Evolutionary conservation across 2,888 invertebrate species (phyloP).

Genomic region (Muschampia plurimacula): DNA sequence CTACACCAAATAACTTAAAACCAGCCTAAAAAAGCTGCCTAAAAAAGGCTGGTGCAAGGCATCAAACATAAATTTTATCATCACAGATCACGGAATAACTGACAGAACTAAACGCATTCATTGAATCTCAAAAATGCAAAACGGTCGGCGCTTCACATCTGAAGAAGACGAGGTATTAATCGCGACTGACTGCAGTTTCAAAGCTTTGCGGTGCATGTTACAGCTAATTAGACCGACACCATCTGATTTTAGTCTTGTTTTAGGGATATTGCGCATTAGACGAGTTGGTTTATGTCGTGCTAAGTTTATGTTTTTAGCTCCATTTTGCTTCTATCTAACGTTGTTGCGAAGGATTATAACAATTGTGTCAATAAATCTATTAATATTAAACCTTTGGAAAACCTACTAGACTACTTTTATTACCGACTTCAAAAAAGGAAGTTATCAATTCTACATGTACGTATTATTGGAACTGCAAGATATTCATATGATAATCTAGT

Average conservation of each 20-base stretch:
- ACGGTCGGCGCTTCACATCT: conserved; percentile 25
- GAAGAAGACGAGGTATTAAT: conserved; percentile 28
- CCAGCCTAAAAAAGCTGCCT: no score
- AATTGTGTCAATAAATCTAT: no score
- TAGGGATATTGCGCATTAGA: conserved; percentile 13
- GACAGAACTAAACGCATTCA: conserved; percentile 19
- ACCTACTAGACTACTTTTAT: no score
- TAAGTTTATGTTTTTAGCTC: background rate
- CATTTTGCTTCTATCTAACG: background rate
- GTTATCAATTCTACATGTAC: no score
- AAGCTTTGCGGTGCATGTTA: conserved; percentile 25
- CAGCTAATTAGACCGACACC: conserved; percentile 33
- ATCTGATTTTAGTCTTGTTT: conserved; percentile 30
- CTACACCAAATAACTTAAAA: no score
- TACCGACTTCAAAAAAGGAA: no score
- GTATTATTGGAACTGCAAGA: no score
- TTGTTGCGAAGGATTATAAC: background rate
- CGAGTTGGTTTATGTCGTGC: background rate
- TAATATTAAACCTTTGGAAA: no score
- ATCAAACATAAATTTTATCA: background rate
- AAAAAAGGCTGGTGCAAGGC: background rate
- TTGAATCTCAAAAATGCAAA: conserved; percentile 27
- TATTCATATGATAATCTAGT: no score
- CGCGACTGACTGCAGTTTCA: conserved; percentile 24
- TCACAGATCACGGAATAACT: conserved; percentile 12